Evolutionary conservation across 1,140 invertebrate genomes (phyloP), one percentile per base, ranked within the genome.

Genomic region (Cydia fagiglandana): DNA sequence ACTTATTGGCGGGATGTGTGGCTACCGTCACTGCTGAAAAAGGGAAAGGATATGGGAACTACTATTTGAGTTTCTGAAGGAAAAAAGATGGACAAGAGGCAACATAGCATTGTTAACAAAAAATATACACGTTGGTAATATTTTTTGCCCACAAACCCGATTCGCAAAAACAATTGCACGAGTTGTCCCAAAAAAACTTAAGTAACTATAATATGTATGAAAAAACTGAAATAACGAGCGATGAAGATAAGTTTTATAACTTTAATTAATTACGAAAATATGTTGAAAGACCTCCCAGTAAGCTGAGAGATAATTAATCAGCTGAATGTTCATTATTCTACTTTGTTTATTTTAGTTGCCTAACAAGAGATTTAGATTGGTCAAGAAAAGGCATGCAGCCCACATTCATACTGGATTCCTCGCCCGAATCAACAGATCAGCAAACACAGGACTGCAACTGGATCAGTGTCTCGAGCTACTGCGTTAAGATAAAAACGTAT

Each of bases 1-100:
- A 53, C 73, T 28, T 74, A 74, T 50, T 28, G 45, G 20, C 24
- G 34, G 73, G 17, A 74, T 47, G 20, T 73, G 70, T 73, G 4
- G 50, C 12, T 53, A 74, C 9, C 2, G 6, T n/a, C 20, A 24
- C 56, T 10, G 10, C 20, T 61, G 56, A 24, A 61, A 47, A 61
- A 61, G 56, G 24, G 9, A 61, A 61, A 24, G 56, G 20, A 61
- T 61, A 24, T 12, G 56, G 9, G 20, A 24, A 24, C n/a, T 3
- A 24, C 9, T 12, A 17, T 17, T 0, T 53, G 2, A 15, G 50
- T 17, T 53, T 12, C 15, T 5, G 5, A 17, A 53, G n/a, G n/a
- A 1, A 4, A 56, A 56, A 13, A 17, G 3, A n/a, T 6, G 15
- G n/a, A 56, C 1, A 4, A 17, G n/a, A 56, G 53, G n/a, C 6